Base-by-base conservation (phyloP, 1,140 invertebrate genomes). In the Drosophila rhopaloa region DNA sequence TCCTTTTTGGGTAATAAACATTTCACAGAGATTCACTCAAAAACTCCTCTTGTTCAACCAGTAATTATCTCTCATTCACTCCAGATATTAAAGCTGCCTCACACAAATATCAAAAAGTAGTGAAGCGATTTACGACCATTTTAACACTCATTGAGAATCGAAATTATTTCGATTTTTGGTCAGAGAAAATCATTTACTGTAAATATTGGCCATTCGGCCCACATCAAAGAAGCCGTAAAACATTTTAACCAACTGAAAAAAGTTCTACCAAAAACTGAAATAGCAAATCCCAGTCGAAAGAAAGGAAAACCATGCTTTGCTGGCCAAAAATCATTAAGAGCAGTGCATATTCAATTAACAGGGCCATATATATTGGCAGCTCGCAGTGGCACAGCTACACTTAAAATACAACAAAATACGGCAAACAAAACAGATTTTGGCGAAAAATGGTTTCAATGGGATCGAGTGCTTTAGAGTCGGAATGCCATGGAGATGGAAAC, bases 311-410 rank as follows among this genome's bases (percentile, higher is more conserved):
- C 76, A 62, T 75, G 59, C 48, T 63, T 61, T 48, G 61, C 40
- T 59, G 75, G 80, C 50, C 61, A 63, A 67, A 80, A 83, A 77
- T 85, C 72, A 76, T 76, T 70, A 76, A 47, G 48, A 51, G 41
- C 58, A 88, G 68, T 85, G 78, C 82, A 81, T 86, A 81, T 88
- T 88, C 82, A 82, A 86, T 86, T 88, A 88, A 86, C 83, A 72
- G 68, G 57, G 72, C 77, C 47, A 65, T 63, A 71, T 50, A 27
- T 75, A 63, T 62, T 65, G 59, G 74, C 37, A 67, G 37, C 40
- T 46, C 35, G 27, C 50, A 55, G 50, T 46, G 63, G 37, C 67
- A 68, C 65, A 56, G 44, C 40, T 29, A 32, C 43, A 41, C 63
- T 41, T 41, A 24, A 40, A 53, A 65, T 24, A 58, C 55, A 67